Evolutionary conservation across 2,113 vertebrate species (phyloP).

Genomic region (Caloenas nicobarica): DNA sequence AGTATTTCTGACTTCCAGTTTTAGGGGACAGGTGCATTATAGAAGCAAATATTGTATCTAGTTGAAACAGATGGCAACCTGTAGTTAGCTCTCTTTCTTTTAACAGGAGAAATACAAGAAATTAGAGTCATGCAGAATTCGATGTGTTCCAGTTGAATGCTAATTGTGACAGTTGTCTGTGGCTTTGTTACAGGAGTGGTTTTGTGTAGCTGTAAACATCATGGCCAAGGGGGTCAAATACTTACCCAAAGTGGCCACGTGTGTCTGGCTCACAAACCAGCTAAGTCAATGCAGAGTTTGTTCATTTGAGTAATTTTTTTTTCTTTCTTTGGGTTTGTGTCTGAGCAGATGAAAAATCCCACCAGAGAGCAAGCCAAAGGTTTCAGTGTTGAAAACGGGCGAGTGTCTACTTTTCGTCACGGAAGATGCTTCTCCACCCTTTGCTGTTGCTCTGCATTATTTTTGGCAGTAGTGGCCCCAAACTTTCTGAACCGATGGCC

Average conservation of each 20-base stretch:
- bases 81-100: not conserved
- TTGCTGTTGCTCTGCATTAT: not conserved
- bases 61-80: slow-evolving; percentile 15
- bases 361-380: not conserved
- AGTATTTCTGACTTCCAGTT: not conserved
- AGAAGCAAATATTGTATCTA: not conserved
- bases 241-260: not conserved
- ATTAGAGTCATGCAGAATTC: not conserved
- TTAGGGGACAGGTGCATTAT: not conserved
- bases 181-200: slow-evolving; percentile 4
- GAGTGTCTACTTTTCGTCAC: not conserved
- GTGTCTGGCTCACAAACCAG: not conserved
- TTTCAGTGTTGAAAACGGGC: not conserved
- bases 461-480: not conserved
- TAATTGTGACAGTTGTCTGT: slow-evolving; percentile 50
- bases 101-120: slow-evolving; percentile 23
- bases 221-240: not conserved
- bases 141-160: slow-evolving; percentile 40
- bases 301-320: not conserved
- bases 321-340: not conserved
- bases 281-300: not conserved
- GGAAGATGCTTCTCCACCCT: not conserved
- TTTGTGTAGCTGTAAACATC: slow-evolving; percentile 8
- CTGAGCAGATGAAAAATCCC: not conserved
- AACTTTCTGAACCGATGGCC: not conserved